These are phyloP conservation scores for Enteromius trimaculatus DNA, from an alignment of 2,797 vertebrate genomes.

Conservation along the genomic window DNA sequence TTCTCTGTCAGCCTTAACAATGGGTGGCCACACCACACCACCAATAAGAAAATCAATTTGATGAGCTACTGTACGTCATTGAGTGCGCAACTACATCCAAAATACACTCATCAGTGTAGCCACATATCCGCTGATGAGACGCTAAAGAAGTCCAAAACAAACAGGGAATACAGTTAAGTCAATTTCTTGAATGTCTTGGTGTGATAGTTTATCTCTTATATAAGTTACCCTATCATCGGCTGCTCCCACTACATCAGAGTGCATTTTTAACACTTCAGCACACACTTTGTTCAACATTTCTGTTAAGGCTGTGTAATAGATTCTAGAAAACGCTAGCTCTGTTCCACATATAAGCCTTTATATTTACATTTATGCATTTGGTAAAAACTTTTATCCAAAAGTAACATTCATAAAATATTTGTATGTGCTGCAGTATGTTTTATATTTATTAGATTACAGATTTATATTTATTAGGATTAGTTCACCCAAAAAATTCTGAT, in stretches of 20 bases:
- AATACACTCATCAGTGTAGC: conserved; percentile 54
- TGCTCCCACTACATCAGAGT: not conserved
- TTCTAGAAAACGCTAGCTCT: not conserved
- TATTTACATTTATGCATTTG: not conserved
- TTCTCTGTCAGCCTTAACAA: conserved; percentile 51
- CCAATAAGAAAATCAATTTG: conserved; percentile 50
- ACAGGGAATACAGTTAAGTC: conserved; percentile 43
- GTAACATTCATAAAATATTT: not conserved
- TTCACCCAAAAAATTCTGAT: no score
- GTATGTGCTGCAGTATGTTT: no score
- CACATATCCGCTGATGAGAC: conserved; percentile 40
- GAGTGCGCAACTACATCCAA: conserved; percentile 52
- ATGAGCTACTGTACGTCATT: conserved; percentile 49
- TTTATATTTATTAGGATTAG: no score
- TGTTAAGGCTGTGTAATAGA: not conserved
- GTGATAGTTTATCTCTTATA: conserved; percentile 27
- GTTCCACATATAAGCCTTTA: not conserved
- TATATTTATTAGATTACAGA: no score
- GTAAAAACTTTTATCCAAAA: not conserved
- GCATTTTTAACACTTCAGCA: not conserved
- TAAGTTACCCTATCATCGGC: not conserved
- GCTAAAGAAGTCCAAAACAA: conserved; percentile 45
- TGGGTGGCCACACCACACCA: conserved; percentile 51
- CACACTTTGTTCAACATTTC: not conserved
- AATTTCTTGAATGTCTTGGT: conserved; percentile 32